These are phyloP conservation scores for Pelecanoides urinatrix DNA, from an alignment of 2,113 vertebrate genomes.

Conservation along the genomic window DNA sequence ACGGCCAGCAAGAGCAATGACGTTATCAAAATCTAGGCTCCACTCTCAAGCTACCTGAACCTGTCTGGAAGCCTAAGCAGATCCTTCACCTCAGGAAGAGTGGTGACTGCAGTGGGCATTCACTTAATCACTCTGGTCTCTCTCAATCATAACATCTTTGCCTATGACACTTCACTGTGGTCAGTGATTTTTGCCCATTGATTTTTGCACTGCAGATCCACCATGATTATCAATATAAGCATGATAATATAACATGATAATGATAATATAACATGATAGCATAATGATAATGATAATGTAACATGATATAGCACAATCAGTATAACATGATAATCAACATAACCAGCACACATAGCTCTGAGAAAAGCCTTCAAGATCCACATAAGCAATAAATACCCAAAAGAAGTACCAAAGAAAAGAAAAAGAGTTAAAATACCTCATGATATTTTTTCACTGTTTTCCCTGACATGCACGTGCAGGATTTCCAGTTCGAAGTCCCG, in stretches of 20 bases:
- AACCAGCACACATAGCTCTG: background rate
- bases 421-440: conserved; percentile 77
- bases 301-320: background rate
- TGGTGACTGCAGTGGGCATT: background rate
- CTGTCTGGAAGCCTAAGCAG: background rate
- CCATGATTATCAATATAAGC: background rate
- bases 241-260: background rate
- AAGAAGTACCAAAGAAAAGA: background rate
- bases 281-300: background rate
- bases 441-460: conserved; percentile 89
- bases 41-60: background rate
- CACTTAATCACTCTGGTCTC: background rate
- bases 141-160: background rate
- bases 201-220: background rate
- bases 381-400: background rate
- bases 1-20: background rate
- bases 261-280: background rate
- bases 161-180: background rate
- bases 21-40: background rate
- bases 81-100: background rate
- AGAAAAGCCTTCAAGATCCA: background rate
- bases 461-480: conserved; percentile 84
- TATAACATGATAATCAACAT: background rate
- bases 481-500: conserved; percentile 84
- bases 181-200: background rate